phyloP scores from a whole-genome alignment of 2,888 invertebrate species.

The Drosophila melanocephala region DNA sequence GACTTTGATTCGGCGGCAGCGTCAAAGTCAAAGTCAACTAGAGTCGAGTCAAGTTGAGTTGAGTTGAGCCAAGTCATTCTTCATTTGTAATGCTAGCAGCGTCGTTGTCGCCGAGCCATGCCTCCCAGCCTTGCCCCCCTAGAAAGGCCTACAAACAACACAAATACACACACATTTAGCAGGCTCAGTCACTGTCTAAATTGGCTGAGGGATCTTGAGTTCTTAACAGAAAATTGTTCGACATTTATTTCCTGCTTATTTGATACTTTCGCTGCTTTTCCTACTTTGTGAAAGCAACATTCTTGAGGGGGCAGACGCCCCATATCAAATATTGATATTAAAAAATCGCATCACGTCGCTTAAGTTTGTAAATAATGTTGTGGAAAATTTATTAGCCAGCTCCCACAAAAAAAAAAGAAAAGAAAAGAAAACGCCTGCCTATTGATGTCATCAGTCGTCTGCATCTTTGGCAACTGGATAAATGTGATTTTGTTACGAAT shows the following conservation, averaged over 20 bases:
- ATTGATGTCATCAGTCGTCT: conserved; percentile 36
- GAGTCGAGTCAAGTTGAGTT: conserved; percentile 33
- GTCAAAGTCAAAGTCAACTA: conserved; percentile 66
- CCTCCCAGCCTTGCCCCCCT: conserved; percentile 39
- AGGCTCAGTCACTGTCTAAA: conserved; percentile 37
- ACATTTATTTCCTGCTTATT: conserved; percentile 80
- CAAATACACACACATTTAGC: conserved; percentile 14
- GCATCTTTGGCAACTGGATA: conserved; percentile 57
- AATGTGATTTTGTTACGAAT: conserved; percentile 64
- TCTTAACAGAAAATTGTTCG: conserved; percentile 69
- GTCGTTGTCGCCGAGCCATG: conserved; percentile 45
- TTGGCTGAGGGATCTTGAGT: conserved; percentile 65
- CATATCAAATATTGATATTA: conserved; percentile 79
- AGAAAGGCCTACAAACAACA: conserved; percentile 28
- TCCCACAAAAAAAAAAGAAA: not conserved
- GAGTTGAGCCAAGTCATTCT: conserved; percentile 60
- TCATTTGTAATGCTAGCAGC: conserved; percentile 72
- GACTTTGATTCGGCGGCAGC: conserved; percentile 46
- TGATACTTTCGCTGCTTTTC: conserved; percentile 60
- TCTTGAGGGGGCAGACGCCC: conserved; percentile 11
- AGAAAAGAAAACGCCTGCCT: conserved; percentile 3
- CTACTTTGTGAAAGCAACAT: not conserved
- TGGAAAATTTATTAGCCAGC: conserved; percentile 74
- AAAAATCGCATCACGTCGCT: conserved; percentile 81
- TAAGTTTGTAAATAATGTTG: conserved; percentile 82